Evolutionary conservation across 2,888 invertebrate species (phyloP).

Genomic region (Clanis bilineata): DNA sequence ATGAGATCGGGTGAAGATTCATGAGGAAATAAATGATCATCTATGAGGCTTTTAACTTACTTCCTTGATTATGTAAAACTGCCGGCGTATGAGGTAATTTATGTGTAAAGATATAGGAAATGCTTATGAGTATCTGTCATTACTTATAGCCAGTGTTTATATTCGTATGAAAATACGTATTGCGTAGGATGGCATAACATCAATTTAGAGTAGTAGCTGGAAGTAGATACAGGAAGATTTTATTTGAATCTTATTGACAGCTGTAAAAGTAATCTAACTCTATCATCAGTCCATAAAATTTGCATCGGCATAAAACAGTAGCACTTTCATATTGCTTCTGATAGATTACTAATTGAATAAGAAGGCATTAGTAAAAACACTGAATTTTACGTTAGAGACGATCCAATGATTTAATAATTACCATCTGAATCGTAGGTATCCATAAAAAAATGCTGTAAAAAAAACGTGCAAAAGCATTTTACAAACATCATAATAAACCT

Average conservation of each 20-base stretch:
- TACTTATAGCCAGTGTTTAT: not conserved
- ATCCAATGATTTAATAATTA: too few relatives aligned
- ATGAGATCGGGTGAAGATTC: not conserved
- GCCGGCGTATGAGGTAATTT: not conserved
- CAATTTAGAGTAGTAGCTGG: not conserved
- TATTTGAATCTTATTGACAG: not conserved
- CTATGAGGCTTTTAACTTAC: not conserved
- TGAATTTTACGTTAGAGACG: too few relatives aligned
- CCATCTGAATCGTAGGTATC: too few relatives aligned
- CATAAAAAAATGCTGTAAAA: too few relatives aligned
- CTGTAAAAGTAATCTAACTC: too few relatives aligned
- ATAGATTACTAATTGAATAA: too few relatives aligned
- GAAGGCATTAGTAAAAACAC: too few relatives aligned
- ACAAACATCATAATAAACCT: too few relatives aligned
- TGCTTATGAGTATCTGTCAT: not conserved
- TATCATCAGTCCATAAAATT: too few relatives aligned
- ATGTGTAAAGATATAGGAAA: not conserved
- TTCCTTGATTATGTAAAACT: slow-evolving; percentile 2
- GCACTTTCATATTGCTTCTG: too few relatives aligned
- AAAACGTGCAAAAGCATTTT: too few relatives aligned
- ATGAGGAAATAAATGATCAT: slow-evolving; percentile 1
- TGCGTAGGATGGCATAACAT: not conserved
- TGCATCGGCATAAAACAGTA: too few relatives aligned
- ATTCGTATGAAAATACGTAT: not conserved
- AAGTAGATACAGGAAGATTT: not conserved